Percentiles rank a stretch among this genome's conserved stretches.
Evolutionary conservation across 1,140 invertebrate genomes (phyloP).

Genomic region (Sminthurides bifidus): DNA sequence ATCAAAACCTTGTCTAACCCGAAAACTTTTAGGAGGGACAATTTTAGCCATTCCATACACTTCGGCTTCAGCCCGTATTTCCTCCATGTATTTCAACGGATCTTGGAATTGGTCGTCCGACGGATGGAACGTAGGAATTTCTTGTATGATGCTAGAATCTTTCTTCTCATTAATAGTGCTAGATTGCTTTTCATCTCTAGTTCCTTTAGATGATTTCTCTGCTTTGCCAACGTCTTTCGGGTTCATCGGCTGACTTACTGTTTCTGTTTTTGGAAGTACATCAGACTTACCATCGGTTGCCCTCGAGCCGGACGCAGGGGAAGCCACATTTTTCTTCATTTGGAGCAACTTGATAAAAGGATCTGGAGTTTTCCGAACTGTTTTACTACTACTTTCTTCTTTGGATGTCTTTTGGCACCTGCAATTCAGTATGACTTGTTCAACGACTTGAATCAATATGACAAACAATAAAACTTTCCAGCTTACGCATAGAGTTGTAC

Average conservation of each 20-base stretch:
- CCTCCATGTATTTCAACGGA: conserved; percentile 77
- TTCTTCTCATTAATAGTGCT: neutral
- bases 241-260: too few relatives aligned
- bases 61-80: conserved; percentile 63
- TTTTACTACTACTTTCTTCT: neutral
- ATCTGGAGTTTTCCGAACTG: neutral
- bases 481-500: neutral
- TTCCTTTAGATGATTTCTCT: neutral
- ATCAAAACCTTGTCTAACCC: too few relatives aligned
- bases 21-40: conserved; percentile 73
- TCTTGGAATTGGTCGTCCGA: conserved; percentile 77
- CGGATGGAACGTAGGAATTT: conserved; percentile 71
- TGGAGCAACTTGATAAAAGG: conserved; percentile 17
- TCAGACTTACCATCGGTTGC: neutral
- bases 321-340: conserved; percentile 16
- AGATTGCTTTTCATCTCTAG: neutral
- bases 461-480: neutral
- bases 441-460: neutral
- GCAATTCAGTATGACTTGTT: neutral
- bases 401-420: neutral
- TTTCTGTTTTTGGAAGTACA: too few relatives aligned
- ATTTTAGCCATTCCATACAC: conserved; percentile 79
- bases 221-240: too few relatives aligned
- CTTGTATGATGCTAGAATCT: too few relatives aligned
- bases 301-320: neutral